These are phyloP conservation scores for Desmophyllum pertusum DNA, from an alignment of 92 coral and sea anemone species.

Conservation along the genomic window DNA sequence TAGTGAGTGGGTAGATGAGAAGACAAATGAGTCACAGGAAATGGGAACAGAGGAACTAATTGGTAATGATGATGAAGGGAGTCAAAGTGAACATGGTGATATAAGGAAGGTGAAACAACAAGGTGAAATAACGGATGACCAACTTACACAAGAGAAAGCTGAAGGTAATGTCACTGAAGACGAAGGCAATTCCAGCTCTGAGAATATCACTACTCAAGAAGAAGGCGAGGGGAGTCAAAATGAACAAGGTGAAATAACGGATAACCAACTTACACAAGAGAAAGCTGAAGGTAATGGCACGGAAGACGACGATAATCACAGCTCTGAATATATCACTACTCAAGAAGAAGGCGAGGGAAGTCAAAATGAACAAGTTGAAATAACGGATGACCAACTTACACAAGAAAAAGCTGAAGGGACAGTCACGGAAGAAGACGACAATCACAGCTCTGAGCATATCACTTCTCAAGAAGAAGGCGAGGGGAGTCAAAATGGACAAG, in stretches of 20 bases:
- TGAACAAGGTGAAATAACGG: background rate
- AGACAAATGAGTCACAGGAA: background rate
- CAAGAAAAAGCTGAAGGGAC: background rate
- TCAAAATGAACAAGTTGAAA: background rate
- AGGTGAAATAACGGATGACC: background rate
- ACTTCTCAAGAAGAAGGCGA: background rate
- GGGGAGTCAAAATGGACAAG: background rate
- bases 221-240: background rate
- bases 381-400: background rate
- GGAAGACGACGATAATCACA: background rate
- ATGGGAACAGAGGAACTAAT: background rate
- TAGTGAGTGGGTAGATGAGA: background rate
- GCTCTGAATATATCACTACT: background rate
- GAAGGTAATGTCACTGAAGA: background rate
- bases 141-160: background rate
- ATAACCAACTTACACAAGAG: background rate
- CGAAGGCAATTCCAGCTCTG: background rate
- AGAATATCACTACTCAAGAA: background rate
- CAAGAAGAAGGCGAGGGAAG: background rate
- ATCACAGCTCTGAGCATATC: background rate
- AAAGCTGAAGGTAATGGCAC: background rate
- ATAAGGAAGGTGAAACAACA: no score
- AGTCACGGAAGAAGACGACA: background rate
- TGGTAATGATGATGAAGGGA: background rate
- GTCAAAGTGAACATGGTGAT: background rate